Conservation (phyloP, 2,113 vertebrate species). For the Eulemur macaco region DNA sequence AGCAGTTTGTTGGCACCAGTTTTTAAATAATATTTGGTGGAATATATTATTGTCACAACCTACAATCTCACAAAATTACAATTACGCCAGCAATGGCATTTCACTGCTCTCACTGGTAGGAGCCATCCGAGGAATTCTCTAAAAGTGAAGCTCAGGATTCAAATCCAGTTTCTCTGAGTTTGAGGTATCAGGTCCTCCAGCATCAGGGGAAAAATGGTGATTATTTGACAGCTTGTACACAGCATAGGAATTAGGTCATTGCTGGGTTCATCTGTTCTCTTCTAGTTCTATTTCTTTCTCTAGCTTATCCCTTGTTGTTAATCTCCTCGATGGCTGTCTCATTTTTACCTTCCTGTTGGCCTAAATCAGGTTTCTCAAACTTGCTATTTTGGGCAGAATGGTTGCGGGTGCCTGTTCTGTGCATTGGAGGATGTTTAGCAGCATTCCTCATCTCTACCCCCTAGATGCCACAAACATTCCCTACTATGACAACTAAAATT, state of each 20-base stretch:
- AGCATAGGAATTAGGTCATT: background rate
- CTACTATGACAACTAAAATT: background rate
- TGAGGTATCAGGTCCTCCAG: background rate
- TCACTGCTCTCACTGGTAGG: background rate
- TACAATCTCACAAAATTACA: background rate
- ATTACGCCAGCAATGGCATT: background rate
- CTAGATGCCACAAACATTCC: background rate
- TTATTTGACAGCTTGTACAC: background rate
- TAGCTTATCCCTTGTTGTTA: background rate
- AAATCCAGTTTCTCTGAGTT: background rate
- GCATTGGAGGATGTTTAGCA: background rate
- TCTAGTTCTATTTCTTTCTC: background rate
- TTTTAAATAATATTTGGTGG: background rate
- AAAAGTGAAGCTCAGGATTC: rapidly evolving
- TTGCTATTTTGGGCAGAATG: background rate
- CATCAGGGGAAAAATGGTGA: background rate
- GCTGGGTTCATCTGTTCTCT: background rate
- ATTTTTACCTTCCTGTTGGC: background rate
- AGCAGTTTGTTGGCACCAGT: background rate
- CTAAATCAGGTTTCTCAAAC: background rate
- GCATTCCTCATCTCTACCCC: background rate
- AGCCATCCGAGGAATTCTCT: background rate
- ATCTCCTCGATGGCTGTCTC: background rate
- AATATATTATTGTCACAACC: background rate
- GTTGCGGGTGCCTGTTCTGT: background rate